Evolutionary conservation across 23 tunicate species (phyloP).

Genomic region (Botrylloides violaceus): DNA sequence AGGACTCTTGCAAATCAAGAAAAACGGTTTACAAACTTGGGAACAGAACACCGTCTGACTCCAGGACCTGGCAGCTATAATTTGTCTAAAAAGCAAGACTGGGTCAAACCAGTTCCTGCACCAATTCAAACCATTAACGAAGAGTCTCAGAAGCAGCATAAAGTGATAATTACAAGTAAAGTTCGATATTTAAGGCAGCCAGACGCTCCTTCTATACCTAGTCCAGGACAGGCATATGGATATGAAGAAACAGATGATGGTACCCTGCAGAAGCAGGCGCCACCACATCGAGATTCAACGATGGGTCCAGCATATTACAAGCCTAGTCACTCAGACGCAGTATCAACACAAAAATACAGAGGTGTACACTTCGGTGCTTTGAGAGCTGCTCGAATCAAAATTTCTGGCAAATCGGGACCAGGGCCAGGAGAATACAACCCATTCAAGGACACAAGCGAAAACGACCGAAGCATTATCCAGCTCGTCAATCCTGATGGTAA

Average conservation of each 20-base stretch:
- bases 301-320: conserved; percentile 92
- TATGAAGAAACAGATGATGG: conserved; percentile 93
- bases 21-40: conserved; percentile 47
- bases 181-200: conserved; percentile 71
- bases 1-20: conserved; percentile 65
- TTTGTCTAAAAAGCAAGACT: conserved; percentile 73
- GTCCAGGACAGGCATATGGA: conserved; percentile 94
- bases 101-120: conserved; percentile 46
- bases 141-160: conserved; percentile 25
- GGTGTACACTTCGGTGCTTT: conserved; percentile 82
- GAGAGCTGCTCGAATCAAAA: conserved; percentile 43
- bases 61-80: conserved; percentile 91
- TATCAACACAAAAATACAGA: conserved; percentile 65
- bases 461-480: conserved; percentile 33
- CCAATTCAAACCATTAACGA: not conserved
- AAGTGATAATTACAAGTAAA: conserved; percentile 59
- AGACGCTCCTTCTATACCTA: conserved; percentile 95
- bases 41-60: conserved; percentile 41
- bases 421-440: conserved; percentile 79
- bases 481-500: conserved; percentile 87
- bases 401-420: conserved; percentile 44
- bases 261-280: conserved; percentile 74
- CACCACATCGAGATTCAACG: conserved; percentile 57
- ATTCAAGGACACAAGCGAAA: conserved; percentile 12
- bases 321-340: conserved; percentile 24